Evolutionary conservation across 2,888 invertebrate genomes (phyloP), one percentile per base, ranked within the genome.

Genomic region (Phortica okadai): DNA sequence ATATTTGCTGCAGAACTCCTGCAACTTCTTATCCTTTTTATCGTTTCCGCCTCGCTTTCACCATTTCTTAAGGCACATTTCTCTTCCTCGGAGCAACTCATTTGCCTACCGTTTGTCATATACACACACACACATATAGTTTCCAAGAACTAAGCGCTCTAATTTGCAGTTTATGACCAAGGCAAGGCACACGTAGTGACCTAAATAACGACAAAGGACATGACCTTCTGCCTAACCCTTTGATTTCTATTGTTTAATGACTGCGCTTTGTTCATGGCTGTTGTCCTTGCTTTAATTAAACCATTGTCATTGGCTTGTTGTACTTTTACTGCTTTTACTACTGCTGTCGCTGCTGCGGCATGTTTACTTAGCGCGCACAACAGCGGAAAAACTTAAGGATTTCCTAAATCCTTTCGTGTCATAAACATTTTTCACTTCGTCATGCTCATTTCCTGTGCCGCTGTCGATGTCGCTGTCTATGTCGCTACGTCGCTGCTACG

Each of bases 231-330:
- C 59, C 59, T 59, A 59, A 59, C 59, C 59, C 59, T 59, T 59
- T 59, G 59, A 59, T 59, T n/a, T 50, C 14, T 50, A 14, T 14
- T 50, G 10, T 50, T 11, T 14, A 50, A 50, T 50, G 10, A 8
- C 21, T 62, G n/a, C n/a, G 8, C 59, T 16, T 59, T 59, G n/a
- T 59, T 6, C 25, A 86, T 82, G 83, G 78, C 56, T 85, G 78
- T 73, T 85, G 86, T 81, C 85, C 85, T 86, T 86, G 85, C 83
- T 76, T 81, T 85, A 86, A 85, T 85, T 85, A 85, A 84, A 79
- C 81, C 76, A 82, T 81, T 83, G 82, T 85, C 62, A 16, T 56
- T 62, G 21, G 3, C 7, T 59, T 59, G 16, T 6, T 5, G 16
- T 59, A 59, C 16, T 59, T 62, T 62, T 62, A 25, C 54, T 54